Evolutionary conservation across 1,140 invertebrate genomes (phyloP).

Genomic region (Phocides pigmalion): DNA sequence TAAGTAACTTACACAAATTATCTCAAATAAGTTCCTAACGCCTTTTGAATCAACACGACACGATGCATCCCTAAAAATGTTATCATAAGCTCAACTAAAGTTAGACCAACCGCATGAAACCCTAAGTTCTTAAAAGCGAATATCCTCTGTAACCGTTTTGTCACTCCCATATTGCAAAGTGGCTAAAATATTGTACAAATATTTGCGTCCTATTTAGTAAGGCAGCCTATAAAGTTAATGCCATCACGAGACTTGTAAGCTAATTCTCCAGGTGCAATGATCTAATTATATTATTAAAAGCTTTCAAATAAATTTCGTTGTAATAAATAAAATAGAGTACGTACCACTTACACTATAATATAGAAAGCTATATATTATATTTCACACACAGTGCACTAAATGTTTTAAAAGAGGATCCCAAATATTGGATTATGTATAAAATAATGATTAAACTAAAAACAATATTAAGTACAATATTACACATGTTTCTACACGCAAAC

Average conservation of each 20-base stretch:
- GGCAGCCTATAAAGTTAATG: constrained; percentile 17
- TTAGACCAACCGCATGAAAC: constrained; percentile 41
- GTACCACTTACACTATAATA: constrained; percentile 3
- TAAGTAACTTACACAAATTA: constrained; percentile 14
- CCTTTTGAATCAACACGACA: constrained; percentile 12
- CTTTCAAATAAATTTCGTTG: constrained; percentile 12
- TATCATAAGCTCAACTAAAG: constrained; percentile 43
- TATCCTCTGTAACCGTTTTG: constrained; percentile 47
- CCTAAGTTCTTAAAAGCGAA: constrained; percentile 52
- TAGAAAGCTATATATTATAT: constrained; percentile 1
- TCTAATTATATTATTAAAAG: not conserved
- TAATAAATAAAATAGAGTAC: constrained; percentile 17
- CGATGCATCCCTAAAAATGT: constrained; percentile 12
- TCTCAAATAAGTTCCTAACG: constrained; percentile 11
- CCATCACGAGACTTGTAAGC: constrained; percentile 4
- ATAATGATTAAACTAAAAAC: not conserved
- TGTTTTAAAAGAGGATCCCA: constrained; percentile 2
- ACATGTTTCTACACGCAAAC: constrained; percentile 13
- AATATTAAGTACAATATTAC: constrained; percentile 5
- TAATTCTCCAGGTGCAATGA: not conserved
- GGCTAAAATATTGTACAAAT: not conserved
- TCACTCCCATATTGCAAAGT: constrained; percentile 38
- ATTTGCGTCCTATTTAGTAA: constrained; percentile 3
- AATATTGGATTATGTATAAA: not conserved
- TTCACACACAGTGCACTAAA: constrained; percentile 22